phyloP scores from a whole-genome alignment of 2,113 vertebrate genomes.

The Brachyhypopomus gauderio region DNA sequence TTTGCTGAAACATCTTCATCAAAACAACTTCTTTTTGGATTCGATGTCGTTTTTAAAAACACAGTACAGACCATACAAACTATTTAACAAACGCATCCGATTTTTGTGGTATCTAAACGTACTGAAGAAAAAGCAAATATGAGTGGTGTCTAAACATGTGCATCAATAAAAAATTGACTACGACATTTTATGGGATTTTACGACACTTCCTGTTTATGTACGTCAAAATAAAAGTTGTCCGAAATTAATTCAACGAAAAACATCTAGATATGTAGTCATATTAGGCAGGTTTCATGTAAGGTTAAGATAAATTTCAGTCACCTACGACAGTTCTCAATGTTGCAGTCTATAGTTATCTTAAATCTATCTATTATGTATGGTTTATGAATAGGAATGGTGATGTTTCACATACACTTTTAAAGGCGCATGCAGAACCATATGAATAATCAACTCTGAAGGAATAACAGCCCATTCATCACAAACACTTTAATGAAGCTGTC shows the following conservation, averaged over 20 bases:
- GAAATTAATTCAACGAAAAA: too few relatives aligned
- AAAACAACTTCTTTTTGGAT: too few relatives aligned
- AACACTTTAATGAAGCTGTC: neutral
- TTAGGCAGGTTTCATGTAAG: too few relatives aligned
- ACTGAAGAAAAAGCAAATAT: neutral
- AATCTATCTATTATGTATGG: neutral
- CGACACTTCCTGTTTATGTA: slow-evolving; percentile 24
- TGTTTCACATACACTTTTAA: neutral
- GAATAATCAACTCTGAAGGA: neutral
- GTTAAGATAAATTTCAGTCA: neutral
- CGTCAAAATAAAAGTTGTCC: slow-evolving; percentile 20
- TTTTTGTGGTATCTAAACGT: neutral
- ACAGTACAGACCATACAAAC: too few relatives aligned
- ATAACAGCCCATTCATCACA: neutral
- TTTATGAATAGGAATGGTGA: neutral
- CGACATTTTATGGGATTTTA: neutral
- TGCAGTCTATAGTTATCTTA: neutral
- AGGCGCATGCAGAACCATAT: neutral
- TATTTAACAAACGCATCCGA: neutral
- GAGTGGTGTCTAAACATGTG: neutral
- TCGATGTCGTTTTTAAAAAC: neutral
- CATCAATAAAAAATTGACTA: slow-evolving; percentile 31
- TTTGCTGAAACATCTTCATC: neutral
- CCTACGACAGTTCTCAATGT: neutral
- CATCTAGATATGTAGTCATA: too few relatives aligned